Conservation (phyloP, 2,797 vertebrate species). For the Sebastes oblongus region DNA sequence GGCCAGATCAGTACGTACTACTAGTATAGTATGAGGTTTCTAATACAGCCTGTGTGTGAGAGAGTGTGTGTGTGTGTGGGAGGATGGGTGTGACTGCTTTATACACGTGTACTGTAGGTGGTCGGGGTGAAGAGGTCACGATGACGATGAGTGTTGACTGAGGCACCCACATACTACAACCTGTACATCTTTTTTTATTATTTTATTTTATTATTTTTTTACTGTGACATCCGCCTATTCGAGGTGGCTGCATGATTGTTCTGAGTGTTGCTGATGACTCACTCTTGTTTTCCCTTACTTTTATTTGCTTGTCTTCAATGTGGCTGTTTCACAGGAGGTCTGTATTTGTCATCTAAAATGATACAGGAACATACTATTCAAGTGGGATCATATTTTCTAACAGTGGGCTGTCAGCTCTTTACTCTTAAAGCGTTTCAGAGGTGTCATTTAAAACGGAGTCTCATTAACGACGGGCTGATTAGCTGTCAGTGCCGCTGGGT, state of each 20-base stretch:
- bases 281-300: conserved; percentile 44
- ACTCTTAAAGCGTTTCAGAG: conserved; percentile 23
- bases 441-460: conserved; percentile 35
- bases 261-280: conserved; percentile 58
- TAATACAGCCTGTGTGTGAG: background rate
- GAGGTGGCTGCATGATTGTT: conserved; percentile 54
- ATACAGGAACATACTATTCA: conserved; percentile 5
- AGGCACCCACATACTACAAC: conserved; percentile 53
- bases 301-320: conserved; percentile 23
- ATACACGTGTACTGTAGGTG: conserved; percentile 49
- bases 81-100: conserved; percentile 21
- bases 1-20: no score
- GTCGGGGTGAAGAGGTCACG: conserved; percentile 45
- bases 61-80: conserved; percentile 18
- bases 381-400: conserved; percentile 17
- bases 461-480: conserved; percentile 56
- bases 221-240: conserved; percentile 54
- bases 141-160: conserved; percentile 35
- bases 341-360: conserved; percentile 23
- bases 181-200: conserved; percentile 5
- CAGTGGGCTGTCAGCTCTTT: background rate
- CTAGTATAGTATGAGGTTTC: no score
- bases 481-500: conserved; percentile 53
- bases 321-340: conserved; percentile 21
- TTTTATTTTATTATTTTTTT: conserved; percentile 13